phyloP scores from a whole-genome alignment of 2,888 invertebrate species.

The Rhyacophila evoluta region DNA sequence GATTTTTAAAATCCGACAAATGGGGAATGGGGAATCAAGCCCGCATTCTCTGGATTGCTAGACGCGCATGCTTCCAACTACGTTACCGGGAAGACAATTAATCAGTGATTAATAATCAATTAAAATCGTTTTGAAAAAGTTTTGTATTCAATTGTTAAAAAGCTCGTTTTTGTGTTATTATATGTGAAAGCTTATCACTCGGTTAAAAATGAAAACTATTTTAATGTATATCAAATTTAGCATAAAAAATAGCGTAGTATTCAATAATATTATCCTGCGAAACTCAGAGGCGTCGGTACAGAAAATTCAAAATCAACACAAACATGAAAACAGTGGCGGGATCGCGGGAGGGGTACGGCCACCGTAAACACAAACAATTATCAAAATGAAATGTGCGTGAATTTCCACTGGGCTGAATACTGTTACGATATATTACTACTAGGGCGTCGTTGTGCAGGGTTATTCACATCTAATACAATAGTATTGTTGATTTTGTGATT shows the following conservation, averaged over 20 bases:
- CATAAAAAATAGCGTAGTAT: background rate
- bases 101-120: too few relatives aligned
- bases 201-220: background rate
- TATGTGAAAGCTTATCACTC: too few relatives aligned
- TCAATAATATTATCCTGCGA: background rate
- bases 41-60: too few relatives aligned
- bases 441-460: background rate
- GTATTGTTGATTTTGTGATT: too few relatives aligned
- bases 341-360: background rate
- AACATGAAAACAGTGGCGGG: background rate
- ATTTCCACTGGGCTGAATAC: slow-evolving; percentile 40
- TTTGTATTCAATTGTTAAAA: too few relatives aligned
- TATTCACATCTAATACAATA: too few relatives aligned
- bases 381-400: slow-evolving; percentile 51
- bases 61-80: too few relatives aligned
- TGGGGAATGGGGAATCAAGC: too few relatives aligned
- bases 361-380: slow-evolving; percentile 48
- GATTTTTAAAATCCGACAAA: too few relatives aligned
- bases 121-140: too few relatives aligned
- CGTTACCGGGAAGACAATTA: too few relatives aligned
- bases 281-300: background rate
- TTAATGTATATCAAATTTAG: background rate
- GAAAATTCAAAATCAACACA: background rate
- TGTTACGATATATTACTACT: background rate
- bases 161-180: too few relatives aligned